Evolutionary conservation across 2,797 vertebrate genomes (phyloP), one percentile per base, ranked within the genome.

Genomic region (Trachops cirrhosus): DNA sequence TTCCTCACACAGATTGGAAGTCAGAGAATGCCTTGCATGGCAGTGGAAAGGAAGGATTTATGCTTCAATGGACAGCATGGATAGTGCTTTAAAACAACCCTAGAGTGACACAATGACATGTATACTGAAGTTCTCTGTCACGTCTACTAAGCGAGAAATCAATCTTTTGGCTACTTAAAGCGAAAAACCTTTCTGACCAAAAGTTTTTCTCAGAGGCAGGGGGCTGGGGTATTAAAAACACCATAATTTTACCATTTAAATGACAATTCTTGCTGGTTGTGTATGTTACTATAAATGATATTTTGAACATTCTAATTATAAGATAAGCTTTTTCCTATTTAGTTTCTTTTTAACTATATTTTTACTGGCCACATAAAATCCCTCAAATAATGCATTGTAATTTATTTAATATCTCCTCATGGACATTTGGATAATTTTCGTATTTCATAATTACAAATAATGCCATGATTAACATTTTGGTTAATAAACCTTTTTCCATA

Each of bases 291-390:
- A 48, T n/a, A 67, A 15, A 52, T 70, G 48, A 44, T 62, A 91
- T 93, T 96, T 96, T 89, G 26, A 92, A 59, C 74, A 92, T 92
- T 92, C 12, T 91, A 77, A 59, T 86, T 78, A 83, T 19, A 67
- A 34, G 37, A 70, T 80, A 87, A 83, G 44, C 48, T 73, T 67
- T 89, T 92, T 95, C 67, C 79, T 92, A 14, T 78, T 95, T 94
- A 85, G 48, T 22, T 89, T 91, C 48, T 91, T 96, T 93, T 91
- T 22, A 89, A 85, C 12, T 86, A 6, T 71, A 89, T 50, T 95
- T 96, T 95, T 94, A 93, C 80, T 78, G 41, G 11, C 9, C n/a
- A 68, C 71, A 74, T 94, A 87, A 89, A 94, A 77, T 71, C 41
- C 46, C 50, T 95, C 86, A 91, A 59, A 73, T 80, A 57, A 71